Base-by-base conservation (phyloP, 2,113 vertebrate genomes). In the Notechis scutatus region DNA sequence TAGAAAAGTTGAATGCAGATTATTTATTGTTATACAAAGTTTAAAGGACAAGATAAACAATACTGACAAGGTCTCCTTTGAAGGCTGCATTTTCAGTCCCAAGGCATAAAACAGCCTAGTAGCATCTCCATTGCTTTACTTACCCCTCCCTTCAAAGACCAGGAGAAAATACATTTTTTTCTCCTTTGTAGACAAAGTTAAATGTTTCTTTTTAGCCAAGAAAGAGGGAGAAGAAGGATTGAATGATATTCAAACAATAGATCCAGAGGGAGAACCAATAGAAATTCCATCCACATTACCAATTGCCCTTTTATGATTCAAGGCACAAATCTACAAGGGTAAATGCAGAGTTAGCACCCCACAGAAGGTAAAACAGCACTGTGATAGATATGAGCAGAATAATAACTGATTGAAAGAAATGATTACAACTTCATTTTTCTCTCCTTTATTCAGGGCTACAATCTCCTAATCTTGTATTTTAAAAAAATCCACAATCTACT, bases 111-210 rank as follows among this genome's bases (percentile, higher is more conserved):
- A 59, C 74, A 86, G 42, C 1, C 52, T 2, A 0, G 21, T 90
- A 0, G 21, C 56, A 89, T 52, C 87, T 88, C 87, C 0, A 0
- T 93, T 91, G 50, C 74, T 95, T 87, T 59, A 50, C 89, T 94
- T 20, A 88, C 90, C 88, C 94, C 85, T 81, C 0, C 24, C 90
- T 91, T 92, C 52, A 29, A 61, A 89, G 85, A 93, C 12, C 55
- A 52, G 8, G 88, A 93, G 87, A 91, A 91, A 93, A 91, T 0
- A 34, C 57, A 45, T 52, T 94, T 5, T 87, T 59, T 94, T 3
- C 61, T 50, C 92, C 91, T 96, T 87, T 93, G 90, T 5, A 57
- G 90, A 87, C 3, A 69, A 85, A 93, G 88, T 55, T 8, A 85
- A 85, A 54, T 94, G 91, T 86, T 86, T 86, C 94, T 93, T 89